Conservation (phyloP, 2,113 vertebrate species). For the Myotis yumanensis region DNA sequence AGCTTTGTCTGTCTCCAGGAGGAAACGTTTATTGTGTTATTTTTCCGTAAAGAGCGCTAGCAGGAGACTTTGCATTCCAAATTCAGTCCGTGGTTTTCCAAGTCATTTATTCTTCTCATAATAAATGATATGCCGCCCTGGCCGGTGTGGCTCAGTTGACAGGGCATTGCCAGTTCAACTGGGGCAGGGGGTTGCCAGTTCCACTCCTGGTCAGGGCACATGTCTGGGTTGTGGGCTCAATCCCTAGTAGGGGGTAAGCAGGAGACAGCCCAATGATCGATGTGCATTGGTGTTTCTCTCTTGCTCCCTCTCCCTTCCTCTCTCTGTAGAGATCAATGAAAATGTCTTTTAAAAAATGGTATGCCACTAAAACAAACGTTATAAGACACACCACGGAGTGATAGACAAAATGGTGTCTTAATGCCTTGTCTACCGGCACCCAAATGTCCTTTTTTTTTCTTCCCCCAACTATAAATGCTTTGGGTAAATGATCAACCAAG, state of each 20-base stretch:
- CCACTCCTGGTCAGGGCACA: background rate
- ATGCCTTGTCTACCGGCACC: background rate
- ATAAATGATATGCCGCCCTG: background rate
- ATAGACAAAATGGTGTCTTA: constrained; percentile 28
- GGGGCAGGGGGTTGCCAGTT: background rate
- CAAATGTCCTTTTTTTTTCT: background rate
- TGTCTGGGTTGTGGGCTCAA: background rate
- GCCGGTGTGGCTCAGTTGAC: background rate
- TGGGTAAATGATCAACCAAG: constrained; percentile 64
- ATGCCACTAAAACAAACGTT: constrained; percentile 42
- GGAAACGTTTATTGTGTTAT: constrained; percentile 55
- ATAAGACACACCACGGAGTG: constrained; percentile 2
- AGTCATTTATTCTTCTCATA: constrained; percentile 61
- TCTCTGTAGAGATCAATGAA: background rate
- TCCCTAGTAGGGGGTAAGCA: background rate
- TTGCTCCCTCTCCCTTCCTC: background rate
- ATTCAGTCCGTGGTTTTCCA: constrained; percentile 53
- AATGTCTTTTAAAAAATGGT: background rate
- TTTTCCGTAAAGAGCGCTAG: constrained; percentile 56
- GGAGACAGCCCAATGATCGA: background rate
- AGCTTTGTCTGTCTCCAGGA: constrained; percentile 67
- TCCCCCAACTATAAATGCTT: constrained; percentile 66
- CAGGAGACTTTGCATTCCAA: constrained; percentile 73
- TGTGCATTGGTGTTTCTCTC: background rate
- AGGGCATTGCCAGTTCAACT: background rate